Percentiles rank a stretch among this genome's conserved stretches.
Evolutionary conservation across 2,888 invertebrate genomes (phyloP).

Genomic region (Cynaeus angustus): DNA sequence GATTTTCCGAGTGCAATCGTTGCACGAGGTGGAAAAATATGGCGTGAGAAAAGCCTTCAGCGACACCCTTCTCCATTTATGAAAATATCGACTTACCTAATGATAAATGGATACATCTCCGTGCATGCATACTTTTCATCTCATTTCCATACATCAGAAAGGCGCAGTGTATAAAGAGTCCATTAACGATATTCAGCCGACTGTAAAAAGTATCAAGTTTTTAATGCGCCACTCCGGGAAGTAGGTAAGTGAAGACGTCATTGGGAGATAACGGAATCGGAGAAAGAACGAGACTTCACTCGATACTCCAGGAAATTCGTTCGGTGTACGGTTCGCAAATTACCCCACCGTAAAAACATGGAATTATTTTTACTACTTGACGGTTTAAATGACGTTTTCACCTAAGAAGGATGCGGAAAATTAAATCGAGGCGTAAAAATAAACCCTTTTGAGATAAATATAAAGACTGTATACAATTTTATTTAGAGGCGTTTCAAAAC

Average conservation of each 20-base stretch:
- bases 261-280: conserved; percentile 67
- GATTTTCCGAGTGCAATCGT: conserved; percentile 21
- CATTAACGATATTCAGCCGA: conserved; percentile 70
- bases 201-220: conserved; percentile 71
- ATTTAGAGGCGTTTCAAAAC: too few relatives aligned
- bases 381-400: not conserved
- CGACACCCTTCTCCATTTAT: conserved; percentile 50
- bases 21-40: conserved; percentile 26
- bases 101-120: conserved; percentile 56
- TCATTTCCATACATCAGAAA: conserved; percentile 61
- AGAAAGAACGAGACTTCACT: conserved; percentile 56
- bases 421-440: too few relatives aligned
- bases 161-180: conserved; percentile 67
- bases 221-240: conserved; percentile 66
- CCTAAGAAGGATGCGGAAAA: too few relatives aligned
- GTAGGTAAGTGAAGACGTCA: conserved; percentile 68
- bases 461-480: too few relatives aligned
- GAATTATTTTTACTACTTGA: conserved; percentile 23
- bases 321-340: conserved; percentile 34
- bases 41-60: conserved; percentile 26
- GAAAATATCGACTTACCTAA: conserved; percentile 62
- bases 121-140: conserved; percentile 52
- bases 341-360: conserved; percentile 31
- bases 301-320: conserved; percentile 58
- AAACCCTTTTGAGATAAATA: too few relatives aligned